Conservation (phyloP, 2,797 vertebrate genomes). For the Crocodylus rhombifer region DNA sequence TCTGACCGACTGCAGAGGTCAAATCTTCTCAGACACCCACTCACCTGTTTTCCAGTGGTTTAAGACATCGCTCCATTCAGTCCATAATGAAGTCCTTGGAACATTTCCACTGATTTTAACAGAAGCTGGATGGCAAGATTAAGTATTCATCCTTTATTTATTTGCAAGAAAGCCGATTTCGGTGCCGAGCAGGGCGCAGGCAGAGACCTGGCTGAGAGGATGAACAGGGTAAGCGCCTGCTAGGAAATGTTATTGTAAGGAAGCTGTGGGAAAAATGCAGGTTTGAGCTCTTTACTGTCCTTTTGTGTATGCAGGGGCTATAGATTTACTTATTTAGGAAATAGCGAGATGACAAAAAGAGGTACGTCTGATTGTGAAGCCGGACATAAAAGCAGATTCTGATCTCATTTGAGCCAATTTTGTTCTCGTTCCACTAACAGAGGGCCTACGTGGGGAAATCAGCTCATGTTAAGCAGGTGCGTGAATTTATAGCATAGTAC, state of each 20-base stretch:
- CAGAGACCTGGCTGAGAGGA: not conserved
- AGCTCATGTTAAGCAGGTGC: no score
- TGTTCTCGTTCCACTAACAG: not conserved
- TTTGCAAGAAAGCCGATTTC: conserved; percentile 51
- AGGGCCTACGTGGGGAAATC: no score
- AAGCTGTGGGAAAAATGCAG: not conserved
- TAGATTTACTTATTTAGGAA: not conserved
- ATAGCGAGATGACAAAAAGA: not conserved
- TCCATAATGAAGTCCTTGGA: conserved; percentile 61
- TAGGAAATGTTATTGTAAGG: not conserved
- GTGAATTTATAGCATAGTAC: no score
- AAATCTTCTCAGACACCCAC: conserved; percentile 20
- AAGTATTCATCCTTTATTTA: not conserved
- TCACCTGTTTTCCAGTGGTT: conserved; percentile 48
- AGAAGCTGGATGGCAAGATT: conserved; percentile 67
- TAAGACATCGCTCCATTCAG: conserved; percentile 20
- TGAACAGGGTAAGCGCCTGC: not conserved
- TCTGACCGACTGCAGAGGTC: conserved; percentile 54
- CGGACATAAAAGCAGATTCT: not conserved
- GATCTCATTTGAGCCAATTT: not conserved
- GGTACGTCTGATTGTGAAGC: not conserved
- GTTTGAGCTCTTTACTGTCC: not conserved
- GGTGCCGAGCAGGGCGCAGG: not conserved
- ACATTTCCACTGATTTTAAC: conserved; percentile 27
- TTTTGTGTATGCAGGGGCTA: not conserved